Conservation (phyloP, 2,888 invertebrate genomes). For the Rotaria magnacalcarata region DNA sequence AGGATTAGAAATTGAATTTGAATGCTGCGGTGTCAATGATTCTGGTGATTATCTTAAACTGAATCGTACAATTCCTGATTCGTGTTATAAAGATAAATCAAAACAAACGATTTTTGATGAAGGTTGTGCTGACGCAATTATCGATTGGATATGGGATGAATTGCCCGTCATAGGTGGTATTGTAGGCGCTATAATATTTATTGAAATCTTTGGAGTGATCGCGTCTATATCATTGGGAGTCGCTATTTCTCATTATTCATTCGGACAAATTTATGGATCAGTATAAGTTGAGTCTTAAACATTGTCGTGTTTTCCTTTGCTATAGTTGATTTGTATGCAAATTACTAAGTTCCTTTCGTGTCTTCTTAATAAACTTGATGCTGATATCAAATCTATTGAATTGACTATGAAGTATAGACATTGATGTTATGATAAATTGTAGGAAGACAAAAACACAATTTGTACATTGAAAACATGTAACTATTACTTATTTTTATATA, state of each 20-base stretch:
- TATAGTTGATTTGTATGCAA: too few species aligned
- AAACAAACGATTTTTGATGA: too few species aligned
- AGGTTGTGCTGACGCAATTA: not conserved
- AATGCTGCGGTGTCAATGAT: not conserved
- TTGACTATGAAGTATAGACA: too few species aligned
- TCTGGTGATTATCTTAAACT: not conserved
- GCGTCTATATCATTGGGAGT: not conserved
- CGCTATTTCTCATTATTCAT: not conserved
- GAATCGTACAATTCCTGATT: not conserved
- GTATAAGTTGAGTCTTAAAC: too few species aligned
- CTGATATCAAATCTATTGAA: too few species aligned
- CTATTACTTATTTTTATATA: too few species aligned
- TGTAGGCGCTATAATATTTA: not conserved
- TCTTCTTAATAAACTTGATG: too few species aligned
- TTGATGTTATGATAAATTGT: too few species aligned
- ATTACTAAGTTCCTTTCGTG: too few species aligned
- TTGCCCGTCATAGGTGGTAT: not conserved
- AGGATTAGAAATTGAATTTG: not conserved
- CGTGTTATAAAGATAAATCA: not conserved
- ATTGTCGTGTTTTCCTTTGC: too few species aligned
- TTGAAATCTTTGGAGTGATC: not conserved
- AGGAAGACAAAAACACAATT: too few species aligned
- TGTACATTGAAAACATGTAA: too few species aligned
- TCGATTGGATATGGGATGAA: slow-evolving; percentile 19
- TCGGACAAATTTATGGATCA: not conserved